phyloP scores from a whole-genome alignment of 2,888 invertebrate species.

The Isoperla grammatica region DNA sequence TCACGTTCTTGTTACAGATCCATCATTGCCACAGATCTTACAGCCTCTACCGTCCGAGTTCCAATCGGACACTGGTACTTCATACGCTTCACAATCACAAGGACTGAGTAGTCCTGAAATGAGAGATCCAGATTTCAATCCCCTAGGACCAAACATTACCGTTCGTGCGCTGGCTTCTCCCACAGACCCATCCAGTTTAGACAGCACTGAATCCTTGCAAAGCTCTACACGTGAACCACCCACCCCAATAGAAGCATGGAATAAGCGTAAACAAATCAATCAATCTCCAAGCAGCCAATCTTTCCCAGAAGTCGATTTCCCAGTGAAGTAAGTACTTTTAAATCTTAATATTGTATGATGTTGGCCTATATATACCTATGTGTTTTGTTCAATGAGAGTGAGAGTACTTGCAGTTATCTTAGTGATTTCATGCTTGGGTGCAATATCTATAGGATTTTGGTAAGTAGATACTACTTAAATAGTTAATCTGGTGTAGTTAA shows the following conservation, averaged over 20 bases:
- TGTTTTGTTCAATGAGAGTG: too few relatives aligned
- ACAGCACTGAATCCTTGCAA: background rate
- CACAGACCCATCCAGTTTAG: background rate
- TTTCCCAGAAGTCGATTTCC: constrained; percentile 33
- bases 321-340: constrained; percentile 34
- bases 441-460: too few relatives aligned
- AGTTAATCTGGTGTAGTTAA: too few relatives aligned
- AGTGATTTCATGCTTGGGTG: too few relatives aligned
- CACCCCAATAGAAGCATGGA: background rate
- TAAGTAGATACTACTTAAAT: too few relatives aligned
- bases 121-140: too few relatives aligned
- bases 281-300: constrained; percentile 12
- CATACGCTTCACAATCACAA: background rate
- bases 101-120: too few relatives aligned
- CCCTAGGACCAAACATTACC: too few relatives aligned
- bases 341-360: too few relatives aligned
- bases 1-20: constrained; percentile 44
- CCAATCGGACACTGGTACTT: background rate
- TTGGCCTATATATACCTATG: too few relatives aligned
- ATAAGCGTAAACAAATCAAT: constrained; percentile 15
- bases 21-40: constrained; percentile 48
- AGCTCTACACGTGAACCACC: background rate
- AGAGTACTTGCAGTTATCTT: too few relatives aligned
- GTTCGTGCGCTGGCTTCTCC: too few relatives aligned
- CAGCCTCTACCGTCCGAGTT: constrained; percentile 38